These are phyloP conservation scores for Phragmatobia fuliginosa DNA, from an alignment of 2,888 invertebrate genomes.

Conservation along the genomic window DNA sequence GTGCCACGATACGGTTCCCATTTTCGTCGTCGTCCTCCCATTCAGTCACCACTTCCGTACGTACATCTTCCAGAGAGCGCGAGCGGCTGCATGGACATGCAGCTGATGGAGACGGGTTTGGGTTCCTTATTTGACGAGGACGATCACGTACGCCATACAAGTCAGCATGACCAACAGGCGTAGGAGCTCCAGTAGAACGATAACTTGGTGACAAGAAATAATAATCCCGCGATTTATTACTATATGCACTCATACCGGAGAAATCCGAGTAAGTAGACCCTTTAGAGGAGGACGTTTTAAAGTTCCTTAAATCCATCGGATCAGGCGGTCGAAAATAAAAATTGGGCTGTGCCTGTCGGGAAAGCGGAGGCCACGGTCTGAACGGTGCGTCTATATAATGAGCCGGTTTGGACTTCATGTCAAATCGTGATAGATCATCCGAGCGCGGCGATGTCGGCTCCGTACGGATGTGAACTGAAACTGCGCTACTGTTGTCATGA, in stretches of 20 bases:
- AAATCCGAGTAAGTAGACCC: conserved; percentile 83
- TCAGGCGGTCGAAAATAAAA: conserved; percentile 83
- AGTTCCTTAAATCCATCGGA: conserved; percentile 82
- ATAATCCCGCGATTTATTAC: conserved; percentile 81
- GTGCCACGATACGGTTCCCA: conserved; percentile 86
- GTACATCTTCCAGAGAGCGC: conserved; percentile 91
- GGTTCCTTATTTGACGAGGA: conserved; percentile 79
- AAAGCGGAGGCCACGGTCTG: conserved; percentile 89
- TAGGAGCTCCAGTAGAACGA: conserved; percentile 88
- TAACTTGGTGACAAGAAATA: conserved; percentile 91
- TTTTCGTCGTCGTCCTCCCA: conserved; percentile 89
- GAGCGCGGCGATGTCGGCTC: conserved; percentile 75
- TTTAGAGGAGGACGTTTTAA: conserved; percentile 78
- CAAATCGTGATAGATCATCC: conserved; percentile 84
- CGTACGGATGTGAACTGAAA: conserved; percentile 82
- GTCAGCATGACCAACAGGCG: conserved; percentile 71
- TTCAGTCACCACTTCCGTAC: conserved; percentile 88
- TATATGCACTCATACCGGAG: conserved; percentile 82
- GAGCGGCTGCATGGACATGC: conserved; percentile 89
- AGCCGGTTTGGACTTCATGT: conserved; percentile 89
- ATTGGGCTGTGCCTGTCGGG: conserved; percentile 83
- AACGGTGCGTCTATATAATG: conserved; percentile 83
- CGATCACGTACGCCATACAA: conserved; percentile 72
- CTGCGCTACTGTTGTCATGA: conserved; percentile 80
- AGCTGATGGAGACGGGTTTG: conserved; percentile 68